Evolutionary conservation across 2,888 invertebrate species (phyloP).

Genomic region (Apodemia hepburni): DNA sequence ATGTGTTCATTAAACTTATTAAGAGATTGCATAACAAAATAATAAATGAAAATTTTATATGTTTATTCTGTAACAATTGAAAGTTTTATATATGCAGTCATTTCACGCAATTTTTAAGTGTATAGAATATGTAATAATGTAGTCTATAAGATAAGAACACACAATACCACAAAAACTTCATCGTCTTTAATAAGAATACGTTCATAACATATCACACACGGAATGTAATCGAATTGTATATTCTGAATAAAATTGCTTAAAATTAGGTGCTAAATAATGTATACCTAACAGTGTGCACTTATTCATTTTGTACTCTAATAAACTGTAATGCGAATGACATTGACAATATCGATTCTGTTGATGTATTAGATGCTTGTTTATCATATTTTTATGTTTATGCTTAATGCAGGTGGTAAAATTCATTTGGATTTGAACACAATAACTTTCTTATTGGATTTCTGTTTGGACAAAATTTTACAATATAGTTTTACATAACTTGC

Average conservation of each 20-base stretch:
- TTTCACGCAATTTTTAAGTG: not conserved
- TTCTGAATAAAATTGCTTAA: conserved; percentile 61
- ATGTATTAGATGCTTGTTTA: conserved; percentile 29
- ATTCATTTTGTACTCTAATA: conserved; percentile 44
- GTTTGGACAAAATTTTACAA: not conserved
- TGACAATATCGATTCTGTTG: conserved; percentile 68
- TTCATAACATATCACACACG: not conserved
- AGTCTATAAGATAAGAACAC: not conserved
- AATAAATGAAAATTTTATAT: too few species aligned
- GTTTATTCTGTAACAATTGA: too few species aligned
- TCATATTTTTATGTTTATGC: conserved; percentile 16
- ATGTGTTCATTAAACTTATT: not conserved
- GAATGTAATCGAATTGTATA: conserved; percentile 4
- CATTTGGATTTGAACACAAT: not conserved
- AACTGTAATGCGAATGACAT: conserved; percentile 65
- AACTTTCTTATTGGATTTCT: too few species aligned
- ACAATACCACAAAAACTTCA: too few species aligned
- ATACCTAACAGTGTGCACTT: conserved; percentile 61
- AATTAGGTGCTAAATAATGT: conserved; percentile 74
- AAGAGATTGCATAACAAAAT: too few species aligned
- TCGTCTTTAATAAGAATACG: not conserved
- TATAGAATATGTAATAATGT: not conserved
- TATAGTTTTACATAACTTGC: too few species aligned
- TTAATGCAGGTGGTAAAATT: conserved; percentile 9
- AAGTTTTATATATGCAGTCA: not conserved